Base-by-base conservation (phyloP, 2,888 invertebrate genomes). In the Phlogophora meticulosa region DNA sequence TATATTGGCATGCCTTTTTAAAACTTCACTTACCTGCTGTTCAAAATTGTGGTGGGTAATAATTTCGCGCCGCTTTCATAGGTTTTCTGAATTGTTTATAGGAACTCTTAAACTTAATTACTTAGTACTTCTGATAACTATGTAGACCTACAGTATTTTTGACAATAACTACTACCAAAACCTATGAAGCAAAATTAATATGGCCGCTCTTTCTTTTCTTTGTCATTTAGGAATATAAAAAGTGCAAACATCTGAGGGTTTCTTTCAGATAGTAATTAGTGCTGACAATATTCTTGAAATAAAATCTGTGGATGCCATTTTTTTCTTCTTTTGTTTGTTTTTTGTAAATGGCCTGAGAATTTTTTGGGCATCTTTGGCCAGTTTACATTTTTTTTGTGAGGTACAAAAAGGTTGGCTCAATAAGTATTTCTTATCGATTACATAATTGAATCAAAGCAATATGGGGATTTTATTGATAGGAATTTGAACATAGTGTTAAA, bases 1-100 rank as follows among this genome's bases (percentile, higher is more conserved):
- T 74, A 52, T 59, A 59, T 62, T 65, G 45, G 45, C 38, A 58
- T 52, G 49, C 24, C 20, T 61, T 57, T 60, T 69, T 66, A 53
- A 72, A 66, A 63, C 61, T 57, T 67, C 58, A 20, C 36, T 45
- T 40, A 4, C 3, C 13, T 55, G 11, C 10, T n/a, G n/a, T n/a
- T n/a, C n/a, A n/a, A 49, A 13, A 15, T 56, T 28, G 17, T 38
- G 24, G 7, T 10, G 15, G 9, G 4, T 45, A 22, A 7, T 48
- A 17, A 13, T n/a, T 20, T 32, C 0, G 38, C 38, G 3, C 11
- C 15, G 13, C 43, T 34, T 36, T 36, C 34, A 24, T 36, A 13
- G 9, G 0, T 28, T 63, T 36, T 63, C 17, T 1, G 43, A 11
- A 2, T 42, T 28, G 13, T 13, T 42, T 61, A 17, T 32, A 11